phyloP scores from a whole-genome alignment of 2,113 vertebrate genomes.

The Brachionichthys hirsutus region DNA sequence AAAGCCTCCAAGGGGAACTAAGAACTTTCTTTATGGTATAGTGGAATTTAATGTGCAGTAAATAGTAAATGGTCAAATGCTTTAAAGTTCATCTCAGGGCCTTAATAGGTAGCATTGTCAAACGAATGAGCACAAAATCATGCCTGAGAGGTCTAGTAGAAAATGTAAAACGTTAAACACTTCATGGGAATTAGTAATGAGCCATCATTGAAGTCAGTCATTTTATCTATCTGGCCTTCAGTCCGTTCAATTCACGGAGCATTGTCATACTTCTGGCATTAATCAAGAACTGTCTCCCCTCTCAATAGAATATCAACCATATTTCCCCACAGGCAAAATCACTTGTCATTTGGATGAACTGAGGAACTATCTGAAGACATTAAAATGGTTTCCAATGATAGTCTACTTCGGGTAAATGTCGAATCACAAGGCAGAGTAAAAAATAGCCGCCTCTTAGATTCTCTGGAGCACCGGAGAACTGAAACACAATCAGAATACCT shows the following conservation, averaged over 20 bases:
- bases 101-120: constrained; percentile 1
- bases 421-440: constrained; percentile 63
- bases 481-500: constrained; percentile 48
- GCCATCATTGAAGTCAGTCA: constrained; percentile 49
- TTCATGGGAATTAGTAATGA: constrained; percentile 32
- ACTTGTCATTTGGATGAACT: constrained; percentile 65
- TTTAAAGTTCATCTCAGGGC: constrained; percentile 14
- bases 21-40: constrained; percentile 2
- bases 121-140: constrained; percentile 3
- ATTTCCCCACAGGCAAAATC: constrained; percentile 61
- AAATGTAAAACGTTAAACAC: constrained; percentile 33
- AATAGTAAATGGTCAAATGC: no score
- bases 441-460: constrained; percentile 61
- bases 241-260: constrained; percentile 54
- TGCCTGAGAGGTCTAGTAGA: constrained; percentile 26
- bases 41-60: constrained; percentile 28
- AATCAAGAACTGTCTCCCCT: constrained; percentile 63
- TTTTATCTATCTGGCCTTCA: constrained; percentile 55
- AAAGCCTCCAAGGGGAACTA: constrained; percentile 13
- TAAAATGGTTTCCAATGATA: constrained; percentile 75
- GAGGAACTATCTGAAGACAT: constrained; percentile 67
- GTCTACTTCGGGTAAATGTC: constrained; percentile 69
- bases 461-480: constrained; percentile 42
- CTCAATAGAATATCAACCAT: constrained; percentile 65
- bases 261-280: constrained; percentile 62